Percentiles rank a stretch among this genome's conserved stretches.
These are phyloP conservation scores for Patella caerulea DNA, from an alignment of 2,888 invertebrate genomes.

Conservation along the genomic window DNA sequence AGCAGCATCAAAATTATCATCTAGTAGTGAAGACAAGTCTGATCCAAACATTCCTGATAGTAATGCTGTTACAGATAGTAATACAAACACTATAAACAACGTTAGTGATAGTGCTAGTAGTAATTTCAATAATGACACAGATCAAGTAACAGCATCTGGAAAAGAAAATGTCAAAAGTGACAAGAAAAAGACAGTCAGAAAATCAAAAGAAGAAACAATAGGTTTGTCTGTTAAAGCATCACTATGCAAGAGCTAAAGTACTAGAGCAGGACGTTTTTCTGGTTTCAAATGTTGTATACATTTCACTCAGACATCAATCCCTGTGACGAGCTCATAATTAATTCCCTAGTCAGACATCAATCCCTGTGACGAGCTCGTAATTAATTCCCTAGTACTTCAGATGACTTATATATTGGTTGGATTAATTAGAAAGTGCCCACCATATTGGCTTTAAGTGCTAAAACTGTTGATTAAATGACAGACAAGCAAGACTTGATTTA, in stretches of 20 bases:
- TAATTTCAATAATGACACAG: slow-evolving; percentile 11
- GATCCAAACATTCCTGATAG: background rate
- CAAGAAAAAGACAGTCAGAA: slow-evolving; percentile 23
- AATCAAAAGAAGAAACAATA: slow-evolving; percentile 40
- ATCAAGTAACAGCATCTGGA: background rate
- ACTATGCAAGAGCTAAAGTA: too few species aligned
- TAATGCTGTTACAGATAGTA: background rate
- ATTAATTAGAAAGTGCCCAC: too few species aligned
- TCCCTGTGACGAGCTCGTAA: too few species aligned
- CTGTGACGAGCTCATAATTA: too few species aligned
- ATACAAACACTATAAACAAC: background rate
- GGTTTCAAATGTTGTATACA: too few species aligned
- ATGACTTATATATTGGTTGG: too few species aligned
- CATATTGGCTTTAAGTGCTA: background rate
- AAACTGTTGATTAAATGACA: background rate
- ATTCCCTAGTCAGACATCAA: too few species aligned
- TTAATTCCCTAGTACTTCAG: too few species aligned
- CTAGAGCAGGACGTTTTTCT: too few species aligned
- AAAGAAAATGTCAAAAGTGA: slow-evolving; percentile 12
- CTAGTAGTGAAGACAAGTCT: background rate
- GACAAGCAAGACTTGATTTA: too few species aligned
- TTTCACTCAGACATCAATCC: too few species aligned
- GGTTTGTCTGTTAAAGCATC: slow-evolving; percentile 26
- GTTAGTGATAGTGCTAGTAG: slow-evolving; percentile 22
- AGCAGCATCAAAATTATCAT: slow-evolving; percentile 22